A percentile compares a stretch with the other conserved stretches of the same genome.
Evolutionary conservation across 37 sponge, comb jelly and placozoan genomes (phyloP).

Genomic region (Bolinopsis microptera): DNA sequence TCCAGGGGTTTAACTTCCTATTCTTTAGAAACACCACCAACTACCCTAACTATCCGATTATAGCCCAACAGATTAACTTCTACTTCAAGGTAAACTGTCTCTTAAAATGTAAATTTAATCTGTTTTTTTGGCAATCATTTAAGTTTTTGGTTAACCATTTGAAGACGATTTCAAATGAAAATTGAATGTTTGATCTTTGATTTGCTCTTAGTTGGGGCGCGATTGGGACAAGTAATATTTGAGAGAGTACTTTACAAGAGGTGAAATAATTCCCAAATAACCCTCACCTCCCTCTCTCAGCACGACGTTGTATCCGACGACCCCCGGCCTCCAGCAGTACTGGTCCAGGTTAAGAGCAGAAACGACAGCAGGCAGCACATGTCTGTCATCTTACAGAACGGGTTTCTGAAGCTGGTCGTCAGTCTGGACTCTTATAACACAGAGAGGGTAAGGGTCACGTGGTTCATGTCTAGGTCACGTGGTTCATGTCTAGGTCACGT

Average conservation of each 20-base stretch:
- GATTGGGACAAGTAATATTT: too few species aligned
- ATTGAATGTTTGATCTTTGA: too few species aligned
- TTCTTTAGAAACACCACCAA: not conserved
- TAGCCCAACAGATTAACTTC: constrained; percentile 46
- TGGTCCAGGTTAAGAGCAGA: not conserved
- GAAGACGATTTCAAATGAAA: too few species aligned
- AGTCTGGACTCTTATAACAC: not conserved
- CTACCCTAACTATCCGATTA: not conserved
- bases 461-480: too few species aligned
- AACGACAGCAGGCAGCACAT: not conserved
- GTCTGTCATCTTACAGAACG: not conserved
- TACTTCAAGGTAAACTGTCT: not conserved
- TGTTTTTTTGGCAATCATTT: not conserved
- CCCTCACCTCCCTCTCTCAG: too few species aligned
- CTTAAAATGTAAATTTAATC: not conserved
- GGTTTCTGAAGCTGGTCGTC: not conserved
- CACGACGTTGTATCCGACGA: too few species aligned
- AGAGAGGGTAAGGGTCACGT: not conserved
- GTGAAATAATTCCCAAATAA: too few species aligned
- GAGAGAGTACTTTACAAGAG: too few species aligned
- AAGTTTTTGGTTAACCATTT: too few species aligned
- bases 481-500: too few species aligned
- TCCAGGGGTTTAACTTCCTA: not conserved
- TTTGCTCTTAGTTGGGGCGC: too few species aligned
- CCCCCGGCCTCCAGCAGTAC: not conserved